Evolutionary conservation across 1,140 invertebrate species (phyloP).

Genomic region (Pseudobourletiella spinata): DNA sequence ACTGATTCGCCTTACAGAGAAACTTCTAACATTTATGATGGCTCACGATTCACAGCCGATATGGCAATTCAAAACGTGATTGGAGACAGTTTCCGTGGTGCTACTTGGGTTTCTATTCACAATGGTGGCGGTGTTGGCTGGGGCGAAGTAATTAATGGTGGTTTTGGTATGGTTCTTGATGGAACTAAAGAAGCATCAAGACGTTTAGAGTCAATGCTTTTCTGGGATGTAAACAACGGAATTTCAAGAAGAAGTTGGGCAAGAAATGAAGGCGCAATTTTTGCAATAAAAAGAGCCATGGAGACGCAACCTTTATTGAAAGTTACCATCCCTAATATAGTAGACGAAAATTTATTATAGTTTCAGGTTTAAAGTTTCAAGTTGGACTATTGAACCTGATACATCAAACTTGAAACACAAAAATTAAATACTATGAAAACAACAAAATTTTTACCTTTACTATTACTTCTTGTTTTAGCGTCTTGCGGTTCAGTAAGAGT

Average conservation of each 20-base stretch:
- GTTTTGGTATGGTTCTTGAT: conserved; percentile 58
- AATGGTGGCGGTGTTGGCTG: conserved; percentile 62
- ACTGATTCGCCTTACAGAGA: conserved; percentile 63
- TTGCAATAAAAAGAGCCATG: conserved; percentile 48
- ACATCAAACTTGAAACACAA: no score
- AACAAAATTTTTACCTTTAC: no score
- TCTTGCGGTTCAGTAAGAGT: no score
- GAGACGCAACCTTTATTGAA: conserved; percentile 42
- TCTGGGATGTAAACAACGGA: conserved; percentile 61
- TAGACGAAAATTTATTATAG: no score
- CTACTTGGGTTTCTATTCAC: conserved; percentile 60
- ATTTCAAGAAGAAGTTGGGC: conserved; percentile 45
- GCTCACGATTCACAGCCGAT: conserved; percentile 56
- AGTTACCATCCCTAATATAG: conserved; percentile 51
- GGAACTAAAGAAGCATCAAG: conserved; percentile 44
- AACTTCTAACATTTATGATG: conserved; percentile 59
- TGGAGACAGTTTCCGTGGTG: conserved; percentile 53
- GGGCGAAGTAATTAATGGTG: no score
- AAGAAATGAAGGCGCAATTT: conserved; percentile 46
- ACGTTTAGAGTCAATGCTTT: conserved; percentile 49
- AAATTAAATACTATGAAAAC: no score
- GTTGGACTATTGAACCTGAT: no score
- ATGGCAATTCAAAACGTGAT: conserved; percentile 60
- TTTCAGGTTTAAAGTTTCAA: no score
- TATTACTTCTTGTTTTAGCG: no score